Base-by-base conservation (phyloP, 2,113 vertebrate species). In the Neoarius graeffei region DNA sequence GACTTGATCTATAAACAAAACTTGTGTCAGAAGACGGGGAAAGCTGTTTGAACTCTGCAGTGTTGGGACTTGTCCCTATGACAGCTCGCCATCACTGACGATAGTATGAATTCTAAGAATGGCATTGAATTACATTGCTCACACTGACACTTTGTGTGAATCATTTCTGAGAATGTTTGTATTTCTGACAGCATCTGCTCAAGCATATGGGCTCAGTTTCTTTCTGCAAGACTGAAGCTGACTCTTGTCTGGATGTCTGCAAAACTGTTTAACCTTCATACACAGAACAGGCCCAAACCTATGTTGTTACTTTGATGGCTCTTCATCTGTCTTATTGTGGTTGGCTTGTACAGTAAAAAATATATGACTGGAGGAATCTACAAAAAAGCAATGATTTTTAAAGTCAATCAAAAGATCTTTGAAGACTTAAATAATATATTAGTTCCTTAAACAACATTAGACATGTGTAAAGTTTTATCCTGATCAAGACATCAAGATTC, bases 41-140 rank as follows among this genome's bases (percentile, higher is more conserved):
- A 92, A 94, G 77, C 93, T 92, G 92, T 95, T 95, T 95, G 95
- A 96, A 95, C 92, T 91, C 91, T 90, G 93, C 92, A 94, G 88
- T 95, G 95, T 96, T 88, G 94, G 95, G 95, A 94, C 96, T 95
- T 92, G 95, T 95, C 94, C 92, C 90, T 83, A 92, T 90, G 91
- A 93, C 94, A 94, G 90, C 93, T 93, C 92, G 87, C 92, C 93
- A 95, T 96, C 94, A 93, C 92, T 89, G 64, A 62, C 93, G 95
- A 96, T 95, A 95, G 95, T 93, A 94, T 94, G 94, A 96, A 96
- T 94, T 94, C 94, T 91, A 93, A 95, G 95, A 96, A 94, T 94
- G 94, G 95, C 94, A 92, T 97, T 96, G 95, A 94, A 95, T 96
- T 97, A 96, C 96, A 96, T 94, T 94, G 94, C 93, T 91, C 92